Evolutionary conservation across 2,797 vertebrate species (phyloP), one percentile per base, ranked within the genome.

Genomic region (Lindbergichthys nudifrons): DNA sequence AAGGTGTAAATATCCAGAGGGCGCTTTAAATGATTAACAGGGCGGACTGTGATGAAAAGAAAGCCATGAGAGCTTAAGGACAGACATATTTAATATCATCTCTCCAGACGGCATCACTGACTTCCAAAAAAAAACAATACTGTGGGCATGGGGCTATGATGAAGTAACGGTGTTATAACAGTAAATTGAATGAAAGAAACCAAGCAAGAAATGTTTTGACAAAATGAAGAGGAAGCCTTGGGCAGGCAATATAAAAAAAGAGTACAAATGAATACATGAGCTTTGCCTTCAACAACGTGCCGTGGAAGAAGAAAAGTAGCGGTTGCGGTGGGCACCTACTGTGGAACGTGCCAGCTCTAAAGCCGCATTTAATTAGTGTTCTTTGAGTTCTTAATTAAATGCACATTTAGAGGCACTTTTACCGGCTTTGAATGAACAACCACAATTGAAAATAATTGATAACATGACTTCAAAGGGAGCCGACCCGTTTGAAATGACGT

Each of bases 361-460:
- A 88, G 78, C 30, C 3, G 67, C 74, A 82, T 88, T 88, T 90
- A 89, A 92, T 93, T 90, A 87, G 74, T 54, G 53, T 73, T 84
- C 86, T 91, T 92, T 88, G 82, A 88, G 80, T 81, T 85, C 54
- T 85, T 90, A 89, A 92, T 90, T 88, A 87, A 93, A 91, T 75
- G 53, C 67, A 83, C 81, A 85, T 89, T 90, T 85, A 62, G 61
- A 83, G 78, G 83, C 51, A 80, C 50, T 74, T 77, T 77, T 67
- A 58, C 32, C 23, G 10, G 71, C 83, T 89, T 82, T 85, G 72
- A 81, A 85, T 80, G 60, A 84, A 74, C 58, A 71, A 59, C 32
- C 36, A 80, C 73, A 85, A 75, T 73, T 79, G 66, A 87, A 84
- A 66, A 62, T 45, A 84, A 87, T 16, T 66, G 47, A 82, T 85